Evolutionary conservation across 1,140 invertebrate genomes (phyloP).

Genomic region (Bombus waltoni): DNA sequence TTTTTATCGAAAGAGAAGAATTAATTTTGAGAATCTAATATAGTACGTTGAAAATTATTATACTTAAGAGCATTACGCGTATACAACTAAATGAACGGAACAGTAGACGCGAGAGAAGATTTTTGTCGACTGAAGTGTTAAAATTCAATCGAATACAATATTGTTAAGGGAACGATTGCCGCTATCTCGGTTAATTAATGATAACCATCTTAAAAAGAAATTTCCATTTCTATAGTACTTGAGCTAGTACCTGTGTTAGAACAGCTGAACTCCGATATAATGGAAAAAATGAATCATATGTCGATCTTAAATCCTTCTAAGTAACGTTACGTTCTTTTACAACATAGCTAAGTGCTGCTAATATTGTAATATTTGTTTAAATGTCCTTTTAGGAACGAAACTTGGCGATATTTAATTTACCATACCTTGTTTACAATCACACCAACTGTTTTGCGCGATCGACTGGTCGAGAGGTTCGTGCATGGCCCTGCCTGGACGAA

Average conservation of each 20-base stretch:
- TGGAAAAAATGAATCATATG: too few species aligned
- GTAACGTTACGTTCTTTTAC: neutral
- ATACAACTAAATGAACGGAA: too few species aligned
- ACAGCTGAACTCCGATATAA: slow-evolving; percentile 17
- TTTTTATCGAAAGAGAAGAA: neutral
- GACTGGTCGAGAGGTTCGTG: slow-evolving; percentile 83
- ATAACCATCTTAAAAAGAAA: neutral
- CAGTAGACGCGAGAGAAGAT: too few species aligned
- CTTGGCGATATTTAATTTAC: slow-evolving; percentile 82
- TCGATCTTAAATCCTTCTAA: neutral
- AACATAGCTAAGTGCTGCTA: neutral
- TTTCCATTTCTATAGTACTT: neutral
- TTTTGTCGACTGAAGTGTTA: neutral
- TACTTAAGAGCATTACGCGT: too few species aligned
- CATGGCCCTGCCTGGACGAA: slow-evolving; percentile 80
- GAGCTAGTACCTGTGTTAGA: slow-evolving; percentile 1
- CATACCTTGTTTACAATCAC: slow-evolving; percentile 82
- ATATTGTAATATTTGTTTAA: neutral
- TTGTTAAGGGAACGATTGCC: neutral
- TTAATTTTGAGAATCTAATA: neutral
- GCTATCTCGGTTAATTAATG: neutral
- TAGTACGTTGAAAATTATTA: neutral
- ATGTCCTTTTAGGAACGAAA: slow-evolving; percentile 69
- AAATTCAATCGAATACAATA: neutral
- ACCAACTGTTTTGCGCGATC: slow-evolving; percentile 82